These are phyloP conservation scores for Nemotelus pantherinus DNA, from an alignment of 2,888 invertebrate species.

Conservation along the genomic window DNA sequence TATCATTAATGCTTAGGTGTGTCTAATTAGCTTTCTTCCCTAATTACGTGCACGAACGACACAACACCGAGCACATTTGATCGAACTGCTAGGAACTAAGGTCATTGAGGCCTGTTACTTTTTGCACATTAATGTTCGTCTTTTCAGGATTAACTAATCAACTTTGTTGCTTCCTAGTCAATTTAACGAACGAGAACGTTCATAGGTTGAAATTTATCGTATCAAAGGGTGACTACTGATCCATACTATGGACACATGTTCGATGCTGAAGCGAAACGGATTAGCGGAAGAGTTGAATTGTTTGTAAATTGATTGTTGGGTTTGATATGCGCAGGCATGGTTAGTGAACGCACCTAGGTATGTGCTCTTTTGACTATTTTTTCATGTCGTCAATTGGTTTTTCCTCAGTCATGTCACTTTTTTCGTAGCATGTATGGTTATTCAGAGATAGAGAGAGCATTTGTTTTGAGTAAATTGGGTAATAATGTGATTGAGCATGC, in stretches of 20 bases:
- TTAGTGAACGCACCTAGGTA: too few species aligned
- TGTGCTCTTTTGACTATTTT: too few species aligned
- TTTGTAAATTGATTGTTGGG: too few species aligned
- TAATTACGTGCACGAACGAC: constrained; percentile 10
- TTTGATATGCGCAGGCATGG: too few species aligned
- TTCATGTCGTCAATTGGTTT: too few species aligned
- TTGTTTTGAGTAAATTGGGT: too few species aligned
- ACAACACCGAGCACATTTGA: background rate
- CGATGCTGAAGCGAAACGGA: background rate
- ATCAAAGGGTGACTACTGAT: background rate
- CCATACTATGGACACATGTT: background rate
- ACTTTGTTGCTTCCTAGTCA: background rate
- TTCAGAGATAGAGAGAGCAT: too few species aligned
- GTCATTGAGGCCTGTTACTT: background rate
- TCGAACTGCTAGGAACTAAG: background rate
- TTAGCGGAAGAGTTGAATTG: too few species aligned
- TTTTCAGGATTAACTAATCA: background rate
- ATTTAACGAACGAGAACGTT: background rate
- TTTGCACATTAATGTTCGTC: background rate
- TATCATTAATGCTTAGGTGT: constrained; percentile 20
- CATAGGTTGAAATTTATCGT: too few species aligned
- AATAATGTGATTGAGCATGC: too few species aligned
- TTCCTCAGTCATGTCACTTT: too few species aligned
- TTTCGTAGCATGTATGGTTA: too few species aligned
- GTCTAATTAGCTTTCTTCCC: constrained; percentile 23